phyloP scores from a whole-genome alignment of 1,140 invertebrate species.

The Drosophila ogumai region DNA sequence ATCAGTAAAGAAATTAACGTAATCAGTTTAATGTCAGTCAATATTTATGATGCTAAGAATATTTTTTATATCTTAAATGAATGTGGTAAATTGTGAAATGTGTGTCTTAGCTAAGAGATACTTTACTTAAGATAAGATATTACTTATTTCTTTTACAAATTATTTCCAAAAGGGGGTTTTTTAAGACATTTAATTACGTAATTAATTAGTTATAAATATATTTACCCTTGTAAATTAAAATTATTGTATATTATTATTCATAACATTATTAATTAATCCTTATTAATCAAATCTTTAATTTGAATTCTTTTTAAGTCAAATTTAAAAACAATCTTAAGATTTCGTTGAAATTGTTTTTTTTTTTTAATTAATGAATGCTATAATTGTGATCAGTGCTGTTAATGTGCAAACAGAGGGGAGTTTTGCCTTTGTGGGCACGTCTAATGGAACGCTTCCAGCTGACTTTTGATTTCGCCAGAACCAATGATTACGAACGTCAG shows the following conservation, averaged over 20 bases:
- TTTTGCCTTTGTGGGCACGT: conserved; percentile 18
- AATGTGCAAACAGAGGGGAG: neutral
- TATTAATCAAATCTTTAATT: neutral
- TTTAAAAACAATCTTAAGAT: neutral
- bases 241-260: too few species aligned
- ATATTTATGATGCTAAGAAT: conserved; percentile 22
- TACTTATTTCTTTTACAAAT: neutral
- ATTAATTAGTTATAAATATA: neutral
- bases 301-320: neutral
- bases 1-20: conserved; percentile 16
- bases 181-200: too few species aligned
- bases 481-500: conserved; percentile 14
- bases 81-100: neutral
- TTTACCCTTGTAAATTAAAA: neutral
- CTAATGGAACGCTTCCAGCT: neutral
- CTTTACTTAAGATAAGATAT: neutral
- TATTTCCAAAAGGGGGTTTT: too few species aligned
- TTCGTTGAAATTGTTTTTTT: neutral
- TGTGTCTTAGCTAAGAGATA: neutral
- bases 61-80: conserved; percentile 1
- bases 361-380: neutral
- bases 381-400: neutral
- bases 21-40: conserved; percentile 29
- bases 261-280: too few species aligned
- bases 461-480: conserved; percentile 18